A percentile compares a stretch with the other conserved stretches of the same genome.
Conservation (phyloP, 2,113 vertebrate species). For the Catharus bicknelli region DNA sequence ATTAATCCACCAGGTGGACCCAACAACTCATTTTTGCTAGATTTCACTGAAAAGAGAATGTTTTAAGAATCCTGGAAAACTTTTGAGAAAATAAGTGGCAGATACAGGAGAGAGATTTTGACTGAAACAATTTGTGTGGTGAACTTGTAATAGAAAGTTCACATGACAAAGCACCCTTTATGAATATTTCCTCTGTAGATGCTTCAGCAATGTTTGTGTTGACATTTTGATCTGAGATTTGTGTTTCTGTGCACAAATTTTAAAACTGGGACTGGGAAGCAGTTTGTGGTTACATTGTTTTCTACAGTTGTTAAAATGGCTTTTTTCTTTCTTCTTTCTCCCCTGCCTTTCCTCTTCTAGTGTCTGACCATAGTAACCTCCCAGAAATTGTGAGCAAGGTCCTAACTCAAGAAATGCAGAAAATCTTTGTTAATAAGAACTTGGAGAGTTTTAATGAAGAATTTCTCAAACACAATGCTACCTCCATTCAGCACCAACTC, state of each 20-base stretch:
- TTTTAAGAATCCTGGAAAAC: neutral
- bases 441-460: slow-evolving; percentile 80
- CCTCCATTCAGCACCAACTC: slow-evolving; percentile 79
- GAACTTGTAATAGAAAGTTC: neutral
- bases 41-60: neutral
- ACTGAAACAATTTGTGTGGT: neutral
- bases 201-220: neutral
- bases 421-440: slow-evolving; percentile 78
- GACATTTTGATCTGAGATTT: neutral
- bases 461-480: slow-evolving; percentile 77
- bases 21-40: neutral
- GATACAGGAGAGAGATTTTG: neutral
- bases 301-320: neutral
- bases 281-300: neutral
- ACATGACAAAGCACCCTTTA: rapidly evolving
- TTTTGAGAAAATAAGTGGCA: neutral
- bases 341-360: slow-evolving; percentile 36
- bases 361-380: slow-evolving; percentile 80
- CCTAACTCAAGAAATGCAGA: slow-evolving; percentile 80
- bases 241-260: neutral
- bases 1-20: neutral
- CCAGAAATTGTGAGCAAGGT: slow-evolving; percentile 80
- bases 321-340: neutral
- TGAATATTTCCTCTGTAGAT: neutral
- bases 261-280: neutral